A percentile compares a stretch with the other conserved stretches of the same genome.
Evolutionary conservation across 2,113 vertebrate species (phyloP).

Genomic region (Epinephelus cyanopodus): DNA sequence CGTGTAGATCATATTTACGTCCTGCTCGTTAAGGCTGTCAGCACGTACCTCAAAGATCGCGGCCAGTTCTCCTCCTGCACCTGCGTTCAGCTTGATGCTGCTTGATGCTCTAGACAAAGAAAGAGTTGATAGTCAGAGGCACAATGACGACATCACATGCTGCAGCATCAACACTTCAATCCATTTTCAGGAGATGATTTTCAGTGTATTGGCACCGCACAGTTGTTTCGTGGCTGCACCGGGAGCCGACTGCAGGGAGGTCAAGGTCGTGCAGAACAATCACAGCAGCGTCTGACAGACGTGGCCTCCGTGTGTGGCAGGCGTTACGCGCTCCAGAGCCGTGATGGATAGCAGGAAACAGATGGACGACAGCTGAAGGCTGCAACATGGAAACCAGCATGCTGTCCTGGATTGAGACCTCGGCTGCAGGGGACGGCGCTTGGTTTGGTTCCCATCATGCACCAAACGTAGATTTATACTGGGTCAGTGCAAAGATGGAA

Average conservation of each 20-base stretch:
- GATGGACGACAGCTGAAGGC: slow-evolving; percentile 9
- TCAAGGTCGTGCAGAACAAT: background rate
- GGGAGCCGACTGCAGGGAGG: background rate
- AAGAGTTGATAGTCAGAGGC: too few relatives aligned
- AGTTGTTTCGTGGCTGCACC: background rate
- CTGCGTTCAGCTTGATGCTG: too few relatives aligned
- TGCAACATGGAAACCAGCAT: background rate
- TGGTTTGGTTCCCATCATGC: background rate
- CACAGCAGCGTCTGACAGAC: background rate
- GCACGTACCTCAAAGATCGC: too few relatives aligned
- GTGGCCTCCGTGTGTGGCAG: background rate
- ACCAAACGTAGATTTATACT: background rate
- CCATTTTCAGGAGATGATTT: too few relatives aligned
- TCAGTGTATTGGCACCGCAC: too few relatives aligned
- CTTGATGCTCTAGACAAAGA: too few relatives aligned
- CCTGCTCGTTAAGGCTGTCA: too few relatives aligned
- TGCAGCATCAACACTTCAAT: too few relatives aligned
- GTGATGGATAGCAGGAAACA: slow-evolving; percentile 1
- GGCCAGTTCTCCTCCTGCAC: too few relatives aligned
- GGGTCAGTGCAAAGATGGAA: background rate
- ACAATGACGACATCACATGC: too few relatives aligned
- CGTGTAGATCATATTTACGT: too few relatives aligned
- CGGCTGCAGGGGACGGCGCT: background rate
- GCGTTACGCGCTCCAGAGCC: background rate
- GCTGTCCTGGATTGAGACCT: background rate